Evolutionary conservation across 2,113 vertebrate species (phyloP), one percentile per base, ranked within the genome.

Genomic region (Hyla sarda): DNA sequence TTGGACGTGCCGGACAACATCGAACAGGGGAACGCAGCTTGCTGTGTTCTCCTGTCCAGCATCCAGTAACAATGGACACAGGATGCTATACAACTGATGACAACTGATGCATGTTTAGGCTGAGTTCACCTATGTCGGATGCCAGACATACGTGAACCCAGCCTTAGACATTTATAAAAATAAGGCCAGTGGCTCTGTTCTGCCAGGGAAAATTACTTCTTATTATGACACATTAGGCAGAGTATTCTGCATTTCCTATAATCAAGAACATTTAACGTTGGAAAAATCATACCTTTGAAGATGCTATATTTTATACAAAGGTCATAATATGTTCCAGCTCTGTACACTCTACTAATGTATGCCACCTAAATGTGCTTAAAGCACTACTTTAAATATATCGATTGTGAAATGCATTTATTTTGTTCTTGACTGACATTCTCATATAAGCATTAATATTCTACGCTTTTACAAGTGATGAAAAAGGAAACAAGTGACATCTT

Each of bases 251-350:
- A 37, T 71, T 71, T 71, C 17, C 50, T 52, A 19, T 52, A 52
- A 71, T 37, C 34, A 71, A 21, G 67, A 71, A 71, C 67, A 71
- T 71, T 71, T 71, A 12, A 19, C 10, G 2, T 10, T 41, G 7
- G 17, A 37, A 19, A 71, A 41, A 71, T 71, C 34, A 41, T 71
- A 71, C 17, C 8, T 71, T 37, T 69, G 32, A 65, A 30, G 60
- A 69, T 69, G 17, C 17, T 69, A 19, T 69, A 69, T 69, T 69
- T 69, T 71, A 8, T 41, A 41, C 67, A 71, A 69, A 69, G 65
- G 65, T 69, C 65, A 69, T 32, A 69, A 34, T 34, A 71, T 71
- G 32, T 71, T 71, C 67, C 21, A 23, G 67, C 10, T 34, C 17
- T 41, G 16, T 41, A 71, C 67, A 37, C 37, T 69, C 16, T 69